phyloP scores from a whole-genome alignment of 2,113 vertebrate genomes.

The Paratilapia polleni region DNA sequence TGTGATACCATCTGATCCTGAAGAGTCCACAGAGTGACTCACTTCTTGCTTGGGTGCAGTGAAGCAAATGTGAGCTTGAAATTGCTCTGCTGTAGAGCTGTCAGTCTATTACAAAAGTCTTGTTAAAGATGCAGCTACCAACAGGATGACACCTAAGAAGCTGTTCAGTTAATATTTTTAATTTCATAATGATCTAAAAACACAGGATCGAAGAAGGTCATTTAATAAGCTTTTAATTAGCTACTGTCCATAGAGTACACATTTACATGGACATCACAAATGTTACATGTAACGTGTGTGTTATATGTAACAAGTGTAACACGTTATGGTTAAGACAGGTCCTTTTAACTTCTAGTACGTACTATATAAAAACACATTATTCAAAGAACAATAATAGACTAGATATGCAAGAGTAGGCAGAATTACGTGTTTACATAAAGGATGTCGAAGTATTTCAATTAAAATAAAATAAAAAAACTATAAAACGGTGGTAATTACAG shows the following conservation, averaged over 20 bases:
- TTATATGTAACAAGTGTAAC: no score
- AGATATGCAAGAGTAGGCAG: background rate
- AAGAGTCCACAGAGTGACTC: no score
- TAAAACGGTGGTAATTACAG: background rate
- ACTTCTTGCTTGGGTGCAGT: background rate
- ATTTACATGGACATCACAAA: background rate
- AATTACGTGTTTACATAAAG: background rate
- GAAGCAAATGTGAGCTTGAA: no score
- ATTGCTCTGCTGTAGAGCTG: background rate
- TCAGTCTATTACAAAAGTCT: background rate
- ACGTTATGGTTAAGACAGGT: no score
- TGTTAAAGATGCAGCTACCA: background rate
- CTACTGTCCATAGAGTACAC: background rate
- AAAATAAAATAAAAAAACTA: background rate
- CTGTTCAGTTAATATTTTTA: background rate
- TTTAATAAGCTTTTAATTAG: background rate
- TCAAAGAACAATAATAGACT: accelerated
- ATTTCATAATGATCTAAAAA: background rate
- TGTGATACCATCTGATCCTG: no score
- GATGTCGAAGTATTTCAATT: background rate
- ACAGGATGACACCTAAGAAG: background rate
- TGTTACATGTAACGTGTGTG: no score
- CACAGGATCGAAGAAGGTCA: background rate
- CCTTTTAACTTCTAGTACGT: background rate
- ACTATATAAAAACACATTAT: background rate